These are phyloP conservation scores for Anniella stebbinsi DNA, from an alignment of 2,797 vertebrate species.

Conservation along the genomic window DNA sequence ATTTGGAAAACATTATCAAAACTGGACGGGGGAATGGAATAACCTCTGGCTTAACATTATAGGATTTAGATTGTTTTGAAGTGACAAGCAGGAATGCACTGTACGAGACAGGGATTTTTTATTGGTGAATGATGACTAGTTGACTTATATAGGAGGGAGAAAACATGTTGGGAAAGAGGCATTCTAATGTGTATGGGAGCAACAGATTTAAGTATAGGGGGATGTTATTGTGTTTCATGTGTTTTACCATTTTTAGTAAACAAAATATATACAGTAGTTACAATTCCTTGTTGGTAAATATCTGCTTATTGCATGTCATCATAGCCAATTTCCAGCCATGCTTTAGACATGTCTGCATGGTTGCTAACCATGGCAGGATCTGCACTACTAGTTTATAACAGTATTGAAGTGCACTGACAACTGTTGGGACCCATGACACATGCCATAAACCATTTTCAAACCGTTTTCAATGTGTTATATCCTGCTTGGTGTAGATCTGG, in stretches of 20 bases:
- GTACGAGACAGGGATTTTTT: neutral
- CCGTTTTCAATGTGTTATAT: no score
- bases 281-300: neutral
- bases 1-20: constrained; percentile 8
- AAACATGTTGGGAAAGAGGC: neutral
- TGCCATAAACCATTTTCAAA: no score
- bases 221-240: neutral
- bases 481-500: no score
- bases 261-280: no score
- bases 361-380: no score
- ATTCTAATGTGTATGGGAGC: neutral
- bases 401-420: no score
- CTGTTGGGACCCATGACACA: no score
- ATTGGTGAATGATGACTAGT: neutral
- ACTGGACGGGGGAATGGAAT: neutral
- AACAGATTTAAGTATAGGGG: neutral
- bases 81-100: neutral
- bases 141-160: neutral
- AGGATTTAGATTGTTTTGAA: constrained; percentile 24
- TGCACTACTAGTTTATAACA: no score
- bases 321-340: neutral
- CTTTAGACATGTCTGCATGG: neutral
- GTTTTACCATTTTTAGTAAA: neutral
- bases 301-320: neutral
- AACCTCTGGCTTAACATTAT: constrained; percentile 25